Evolutionary conservation across 2,113 vertebrate species (phyloP).

Genomic region (Microtus oregoni): DNA sequence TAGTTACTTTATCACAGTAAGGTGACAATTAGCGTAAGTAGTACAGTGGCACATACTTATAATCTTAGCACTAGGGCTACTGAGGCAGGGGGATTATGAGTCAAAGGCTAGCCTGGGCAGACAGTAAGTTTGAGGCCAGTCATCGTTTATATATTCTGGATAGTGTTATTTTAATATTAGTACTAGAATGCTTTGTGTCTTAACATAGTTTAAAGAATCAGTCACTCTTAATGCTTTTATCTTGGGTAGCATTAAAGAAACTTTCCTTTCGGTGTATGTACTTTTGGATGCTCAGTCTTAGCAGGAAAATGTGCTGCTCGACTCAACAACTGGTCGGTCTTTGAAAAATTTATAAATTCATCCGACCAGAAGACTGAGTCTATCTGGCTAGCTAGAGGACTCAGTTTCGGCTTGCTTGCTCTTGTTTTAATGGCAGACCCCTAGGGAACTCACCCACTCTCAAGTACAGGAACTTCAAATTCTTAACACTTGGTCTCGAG

Average conservation of each 20-base stretch:
- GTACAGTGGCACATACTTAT: too few relatives aligned
- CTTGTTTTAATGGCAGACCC: background rate
- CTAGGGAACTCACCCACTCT: background rate
- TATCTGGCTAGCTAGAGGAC: background rate
- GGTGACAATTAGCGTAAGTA: background rate
- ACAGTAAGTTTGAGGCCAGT: background rate
- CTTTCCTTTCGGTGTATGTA: background rate
- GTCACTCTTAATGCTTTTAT: background rate
- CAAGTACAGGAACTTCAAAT: constrained; percentile 38
- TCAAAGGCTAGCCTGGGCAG: background rate
- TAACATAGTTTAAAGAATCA: background rate
- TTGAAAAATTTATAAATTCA: background rate
- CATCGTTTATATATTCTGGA: background rate
- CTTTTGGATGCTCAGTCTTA: background rate
- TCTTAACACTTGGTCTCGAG: background rate
- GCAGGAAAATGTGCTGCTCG: constrained; percentile 1
- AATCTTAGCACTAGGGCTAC: background rate
- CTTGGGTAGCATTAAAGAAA: background rate
- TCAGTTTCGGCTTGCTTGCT: background rate
- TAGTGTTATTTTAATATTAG: background rate
- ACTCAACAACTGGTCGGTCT: background rate
- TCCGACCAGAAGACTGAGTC: background rate
- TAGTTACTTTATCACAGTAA: background rate
- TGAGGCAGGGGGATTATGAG: background rate
- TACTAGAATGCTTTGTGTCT: background rate